phyloP scores from a whole-genome alignment of 2,888 invertebrate species.

The Luperina nickerlii region DNA sequence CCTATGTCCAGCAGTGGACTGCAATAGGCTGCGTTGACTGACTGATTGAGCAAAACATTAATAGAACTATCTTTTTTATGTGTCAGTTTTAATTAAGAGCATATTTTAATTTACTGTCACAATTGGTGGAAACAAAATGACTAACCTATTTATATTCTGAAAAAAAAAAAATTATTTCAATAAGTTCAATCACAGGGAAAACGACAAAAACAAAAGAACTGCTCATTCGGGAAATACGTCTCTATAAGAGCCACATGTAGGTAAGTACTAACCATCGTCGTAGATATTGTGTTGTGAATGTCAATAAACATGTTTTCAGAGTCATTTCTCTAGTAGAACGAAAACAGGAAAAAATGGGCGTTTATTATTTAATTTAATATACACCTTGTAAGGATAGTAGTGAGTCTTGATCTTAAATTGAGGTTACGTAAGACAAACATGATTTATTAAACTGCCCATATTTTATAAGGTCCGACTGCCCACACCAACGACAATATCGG shows the following conservation, averaged over 20 bases:
- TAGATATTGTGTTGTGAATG: slow-evolving; percentile 12
- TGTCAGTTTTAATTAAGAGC: slow-evolving; percentile 9
- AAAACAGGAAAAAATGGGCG: slow-evolving; percentile 28
- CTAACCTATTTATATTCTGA: neutral
- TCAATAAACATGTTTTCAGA: slow-evolving; percentile 8
- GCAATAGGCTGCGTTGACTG: no score
- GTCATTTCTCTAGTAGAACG: slow-evolving; percentile 4
- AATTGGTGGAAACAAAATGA: slow-evolving; percentile 11
- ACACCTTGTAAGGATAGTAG: neutral
- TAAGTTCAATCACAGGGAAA: slow-evolving; percentile 14
- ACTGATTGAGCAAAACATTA: no score
- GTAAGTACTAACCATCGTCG: neutral
- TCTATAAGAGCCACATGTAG: slow-evolving; percentile 21
- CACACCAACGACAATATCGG: slow-evolving; percentile 1
- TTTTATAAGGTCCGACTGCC: slow-evolving; percentile 11
- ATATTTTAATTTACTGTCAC: neutral
- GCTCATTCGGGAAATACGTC: slow-evolving; percentile 49
- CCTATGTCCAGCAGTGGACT: no score
- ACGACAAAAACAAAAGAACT: slow-evolving; percentile 11
- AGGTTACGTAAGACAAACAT: neutral
- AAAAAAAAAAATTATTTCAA: neutral
- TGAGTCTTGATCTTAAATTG: neutral
- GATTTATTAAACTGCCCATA: slow-evolving; percentile 18
- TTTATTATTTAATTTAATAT: slow-evolving; percentile 8
- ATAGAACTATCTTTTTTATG: neutral